A percentile compares a stretch with the other conserved stretches of the same genome.
Conservation (phyloP, 2,797 vertebrate species). For the Sorex maritimensis region DNA sequence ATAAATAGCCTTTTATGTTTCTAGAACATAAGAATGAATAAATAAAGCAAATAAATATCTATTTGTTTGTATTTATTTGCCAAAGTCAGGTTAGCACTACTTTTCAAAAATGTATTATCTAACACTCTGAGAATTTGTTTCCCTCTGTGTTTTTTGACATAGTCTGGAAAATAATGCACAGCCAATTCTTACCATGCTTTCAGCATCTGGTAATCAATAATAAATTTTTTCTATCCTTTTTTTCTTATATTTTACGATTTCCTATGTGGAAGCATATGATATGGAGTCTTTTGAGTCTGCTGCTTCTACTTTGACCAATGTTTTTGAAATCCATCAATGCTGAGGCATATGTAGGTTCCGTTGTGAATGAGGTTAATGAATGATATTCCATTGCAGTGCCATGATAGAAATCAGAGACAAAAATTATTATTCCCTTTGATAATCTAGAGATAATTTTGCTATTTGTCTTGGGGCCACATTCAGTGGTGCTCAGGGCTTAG, state of each 20-base stretch:
- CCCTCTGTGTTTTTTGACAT: constrained; percentile 74
- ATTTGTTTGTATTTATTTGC: constrained; percentile 35
- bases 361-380: not conserved
- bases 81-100: constrained; percentile 17
- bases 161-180: constrained; percentile 71
- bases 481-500: too few relatives aligned
- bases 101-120: constrained; percentile 69
- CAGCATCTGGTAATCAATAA: not conserved
- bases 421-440: too few relatives aligned
- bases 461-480: too few relatives aligned
- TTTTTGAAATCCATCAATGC: not conserved
- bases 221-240: not conserved
- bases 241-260: not conserved
- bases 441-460: too few relatives aligned
- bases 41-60: not conserved
- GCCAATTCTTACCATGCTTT: not conserved
- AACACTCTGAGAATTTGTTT: constrained; percentile 57
- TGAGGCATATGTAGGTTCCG: too few relatives aligned
- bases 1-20: constrained; percentile 65
- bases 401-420: not conserved
- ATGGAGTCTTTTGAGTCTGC: not conserved
- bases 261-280: not conserved
- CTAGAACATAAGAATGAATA: constrained; percentile 56
- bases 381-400: not conserved
- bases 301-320: not conserved